Base-by-base conservation (phyloP, 2,113 vertebrate genomes). In the Aegotheles bennettii region DNA sequence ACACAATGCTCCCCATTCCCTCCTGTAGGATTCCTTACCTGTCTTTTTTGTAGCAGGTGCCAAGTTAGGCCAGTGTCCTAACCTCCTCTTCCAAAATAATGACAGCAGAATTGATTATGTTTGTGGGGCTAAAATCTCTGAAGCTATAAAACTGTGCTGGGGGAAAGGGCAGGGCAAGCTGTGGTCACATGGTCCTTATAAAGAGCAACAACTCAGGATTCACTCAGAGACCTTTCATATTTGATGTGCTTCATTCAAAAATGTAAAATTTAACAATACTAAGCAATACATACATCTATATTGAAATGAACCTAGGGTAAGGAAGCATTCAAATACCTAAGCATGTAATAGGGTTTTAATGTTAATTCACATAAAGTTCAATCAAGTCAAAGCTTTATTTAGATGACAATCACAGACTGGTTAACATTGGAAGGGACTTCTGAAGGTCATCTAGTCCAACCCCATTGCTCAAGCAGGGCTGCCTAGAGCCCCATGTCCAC, bases 11-110 rank as follows among this genome's bases (percentile, higher is more conserved):
- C 68, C 96, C 93, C 91, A 10, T n/a, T 65, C 76, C 94, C 88
- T 96, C 90, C 65, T 90, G 65, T 10, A 67, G 61, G 28, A 75
- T 29, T 93, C 93, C 97, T 97, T 97, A 97, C 96, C 97, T 97
- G 95, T 93, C 53, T 35, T 74, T 95, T 93, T 13, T 95, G 94
- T 63, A 96, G 97, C 90, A 87, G 96, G 38, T 89, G 91, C 81
- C 93, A 74, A 84, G 94, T 90, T 94, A 94, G 80, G 89, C 54
- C 91, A 60, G 70, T 83, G 63, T 93, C 88, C 95, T 97, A 97
- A 89, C 89, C 70, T 94, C 94, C 87, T 94, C 95, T 96, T 96
- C 96, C 92, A 96, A 93, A 95, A 93, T 47, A 95, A 50, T 63
- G 68, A 86, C 77, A 92, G 94, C 81, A 92, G 95, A 93, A 95